Evolutionary conservation across 1,140 invertebrate genomes (phyloP), one percentile per base, ranked within the genome.

Genomic region (Nephila pilipes): DNA sequence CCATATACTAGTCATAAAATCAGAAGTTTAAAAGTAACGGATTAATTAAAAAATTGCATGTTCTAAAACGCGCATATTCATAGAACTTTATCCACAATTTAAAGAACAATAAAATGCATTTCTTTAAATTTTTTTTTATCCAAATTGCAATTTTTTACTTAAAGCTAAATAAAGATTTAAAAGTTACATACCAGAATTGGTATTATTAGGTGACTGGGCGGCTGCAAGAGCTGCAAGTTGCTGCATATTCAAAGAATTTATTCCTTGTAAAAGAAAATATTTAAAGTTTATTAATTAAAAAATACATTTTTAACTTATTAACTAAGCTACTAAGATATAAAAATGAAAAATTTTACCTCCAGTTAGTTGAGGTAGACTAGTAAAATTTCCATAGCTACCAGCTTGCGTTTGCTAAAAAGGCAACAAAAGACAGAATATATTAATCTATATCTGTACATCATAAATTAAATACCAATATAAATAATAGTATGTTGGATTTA

Each of bases 261-360:
- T 94, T 97, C 97, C 94, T 98, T 95, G 36, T 97, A 94, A 91
- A 60, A 75, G 69, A 75, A 75, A 75, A 69, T 69, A 75, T 29
- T 18, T 5, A 54, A 54, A 55, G 22, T 81, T 60, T 14, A 36
- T 79, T 60, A 58, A 36, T 12, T 81, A 1, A 6, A 36, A 10
- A 25, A 63, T 25, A 54, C 20, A 85, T 32, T 85, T 55, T 55
- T 16, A 29, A 25, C 10, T 14, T 2, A 65, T 10, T 65, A 3
- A 65, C n/a, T n/a, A 65, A 63, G 2, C 1, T 10, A n/a, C 4
- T 8, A 6, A 25, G 38, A 18, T 85, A 91, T 18, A 83, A 32
- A 29, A 60, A 58, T 46, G n/a, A 55, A 32, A 38, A 55, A 79
- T 79, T 79, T 81, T 54, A 93, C 93, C 93, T 90, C 93, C 93